Base-by-base conservation (phyloP, 2,888 invertebrate genomes). In the Ectemnius continuus region DNA sequence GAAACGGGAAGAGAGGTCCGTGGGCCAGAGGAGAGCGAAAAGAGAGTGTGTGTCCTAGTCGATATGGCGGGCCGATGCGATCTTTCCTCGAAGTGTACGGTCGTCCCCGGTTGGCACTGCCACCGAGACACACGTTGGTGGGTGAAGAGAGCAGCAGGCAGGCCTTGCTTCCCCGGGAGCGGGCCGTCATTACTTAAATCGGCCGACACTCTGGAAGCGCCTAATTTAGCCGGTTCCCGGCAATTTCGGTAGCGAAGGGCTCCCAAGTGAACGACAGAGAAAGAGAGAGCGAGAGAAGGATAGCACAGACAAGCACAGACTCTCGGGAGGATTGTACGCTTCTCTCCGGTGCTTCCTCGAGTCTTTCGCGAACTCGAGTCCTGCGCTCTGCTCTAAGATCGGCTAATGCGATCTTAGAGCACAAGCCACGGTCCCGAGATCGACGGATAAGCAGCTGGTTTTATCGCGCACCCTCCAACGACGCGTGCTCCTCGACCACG, bases 381-480 rank as follows among this genome's bases (percentile, higher is more conserved):
- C 76, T 78, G 81, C 73, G 76, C 73, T 78, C 36, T 36, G 73
- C 74, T 77, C 78, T 75, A 84, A 83, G 85, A 85, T 85, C 84
- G 69, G 80, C 79, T 79, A 78, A 76, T 69, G 82, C 79, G 84
- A 84, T 85, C 85, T 84, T 80, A 57, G 75, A 75, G 79, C 52
- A 52, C 52, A 16, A 52, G 76, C 79, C 75, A 80, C 79, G 81
- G 70, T 76, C 16, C 52, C 76, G 79, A 81, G 80, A 84, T 82
- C 78, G 68, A 63, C 64, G 72, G 85, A 85, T 85, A 85, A 83
- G 81, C 71, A 81, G 79, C 84, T 81, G 83, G 83, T 81, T 79
- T 80, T 78, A 79, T 81, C 79, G 77, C 78, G 76, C 75, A 73
- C 69, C 69, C 69, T 47, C 61, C 23, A 52, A 58, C 64, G 59